Conservation (phyloP, 2,113 vertebrate species). For the Pterocles orientalis region DNA sequence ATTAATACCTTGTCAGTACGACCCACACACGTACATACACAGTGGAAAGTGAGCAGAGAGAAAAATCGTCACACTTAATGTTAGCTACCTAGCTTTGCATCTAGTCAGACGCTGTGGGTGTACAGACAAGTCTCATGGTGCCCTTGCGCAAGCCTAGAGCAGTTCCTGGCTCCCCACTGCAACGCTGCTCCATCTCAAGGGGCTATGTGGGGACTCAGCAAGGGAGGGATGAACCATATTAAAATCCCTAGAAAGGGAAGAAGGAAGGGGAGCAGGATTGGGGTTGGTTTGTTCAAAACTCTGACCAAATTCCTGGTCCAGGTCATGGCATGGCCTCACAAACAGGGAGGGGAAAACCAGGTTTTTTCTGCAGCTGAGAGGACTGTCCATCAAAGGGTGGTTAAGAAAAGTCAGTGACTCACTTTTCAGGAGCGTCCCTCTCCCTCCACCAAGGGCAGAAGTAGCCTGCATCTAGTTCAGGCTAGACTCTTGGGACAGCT, state of each 20-base stretch:
- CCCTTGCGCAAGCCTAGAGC: not conserved
- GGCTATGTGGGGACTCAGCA: not conserved
- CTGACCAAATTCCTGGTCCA: not conserved
- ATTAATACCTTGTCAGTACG: slow-evolving; percentile 9
- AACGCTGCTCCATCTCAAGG: not conserved
- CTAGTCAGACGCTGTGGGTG: not conserved
- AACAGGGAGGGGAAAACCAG: not conserved
- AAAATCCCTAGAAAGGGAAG: not conserved
- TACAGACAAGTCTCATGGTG: not conserved
- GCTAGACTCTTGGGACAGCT: not conserved
- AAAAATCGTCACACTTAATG: not conserved
- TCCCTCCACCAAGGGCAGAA: not conserved
- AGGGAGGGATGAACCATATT: not conserved
- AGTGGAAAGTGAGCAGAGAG: not conserved
- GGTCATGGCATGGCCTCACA: not conserved
- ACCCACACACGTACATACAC: not conserved
- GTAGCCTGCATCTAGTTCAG: not conserved
- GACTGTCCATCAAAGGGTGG: not conserved
- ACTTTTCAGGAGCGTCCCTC: not conserved
- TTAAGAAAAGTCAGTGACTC: not conserved
- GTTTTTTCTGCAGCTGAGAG: not conserved
- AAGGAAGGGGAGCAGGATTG: not conserved
- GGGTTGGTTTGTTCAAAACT: not conserved
- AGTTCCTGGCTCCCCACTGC: not conserved
- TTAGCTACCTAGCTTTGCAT: not conserved